These are phyloP conservation scores for Cordilura impudica DNA, from an alignment of 2,888 invertebrate species.

Conservation along the genomic window DNA sequence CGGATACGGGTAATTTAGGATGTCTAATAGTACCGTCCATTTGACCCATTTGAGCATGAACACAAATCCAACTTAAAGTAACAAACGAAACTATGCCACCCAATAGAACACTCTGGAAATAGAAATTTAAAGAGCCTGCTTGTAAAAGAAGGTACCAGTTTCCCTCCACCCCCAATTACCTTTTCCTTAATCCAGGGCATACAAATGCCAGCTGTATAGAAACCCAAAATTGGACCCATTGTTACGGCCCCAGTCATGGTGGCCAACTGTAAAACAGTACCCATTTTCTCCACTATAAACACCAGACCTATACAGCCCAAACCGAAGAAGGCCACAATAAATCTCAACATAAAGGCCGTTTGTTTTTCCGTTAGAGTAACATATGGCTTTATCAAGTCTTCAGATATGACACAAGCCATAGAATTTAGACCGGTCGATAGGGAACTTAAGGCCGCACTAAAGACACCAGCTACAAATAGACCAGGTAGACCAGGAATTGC, in stretches of 20 bases:
- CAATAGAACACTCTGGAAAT: constrained; percentile 82
- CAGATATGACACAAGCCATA: constrained; percentile 88
- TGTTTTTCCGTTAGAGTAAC: constrained; percentile 80
- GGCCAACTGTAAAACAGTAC: constrained; percentile 83
- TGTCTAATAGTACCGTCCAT: constrained; percentile 81
- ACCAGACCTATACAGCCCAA: constrained; percentile 83
- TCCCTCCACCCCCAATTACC: constrained; percentile 73
- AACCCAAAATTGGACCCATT: constrained; percentile 84
- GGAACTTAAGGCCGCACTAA: constrained; percentile 92
- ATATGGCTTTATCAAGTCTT: constrained; percentile 87
- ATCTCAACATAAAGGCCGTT: constrained; percentile 81
- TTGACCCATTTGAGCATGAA: constrained; percentile 84
- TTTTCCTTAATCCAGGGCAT: constrained; percentile 83
- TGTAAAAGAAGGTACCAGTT: background rate
- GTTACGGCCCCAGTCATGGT: constrained; percentile 83
- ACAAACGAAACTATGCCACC: constrained; percentile 83
- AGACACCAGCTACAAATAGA: constrained; percentile 92
- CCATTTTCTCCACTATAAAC: constrained; percentile 85
- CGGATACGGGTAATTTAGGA: constrained; percentile 79
- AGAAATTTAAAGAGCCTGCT: background rate
- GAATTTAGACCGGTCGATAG: constrained; percentile 89
- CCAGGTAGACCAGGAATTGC: constrained; percentile 90
- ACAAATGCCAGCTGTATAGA: constrained; percentile 84
- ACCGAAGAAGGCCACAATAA: constrained; percentile 84
- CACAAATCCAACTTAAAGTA: constrained; percentile 84